Conservation (phyloP, 2,113 vertebrate species). For the Dicerorhinus sumatrensis region DNA sequence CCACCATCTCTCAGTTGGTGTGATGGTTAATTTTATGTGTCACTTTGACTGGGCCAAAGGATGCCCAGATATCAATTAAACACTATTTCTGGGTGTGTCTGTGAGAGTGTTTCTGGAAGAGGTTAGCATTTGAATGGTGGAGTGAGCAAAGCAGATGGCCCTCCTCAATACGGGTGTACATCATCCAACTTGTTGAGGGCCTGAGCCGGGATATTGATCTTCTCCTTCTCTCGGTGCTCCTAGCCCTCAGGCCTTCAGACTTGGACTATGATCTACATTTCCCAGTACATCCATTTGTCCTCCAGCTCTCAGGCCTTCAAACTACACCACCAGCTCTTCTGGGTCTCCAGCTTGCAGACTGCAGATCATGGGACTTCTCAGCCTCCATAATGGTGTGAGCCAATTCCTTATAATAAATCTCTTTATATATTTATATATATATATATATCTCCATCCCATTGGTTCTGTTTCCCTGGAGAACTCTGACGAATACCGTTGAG, state of each 20-base stretch:
- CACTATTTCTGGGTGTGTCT: not conserved
- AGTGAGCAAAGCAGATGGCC: too few relatives aligned
- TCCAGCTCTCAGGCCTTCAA: not conserved
- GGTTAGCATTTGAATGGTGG: not conserved
- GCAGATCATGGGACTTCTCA: too few relatives aligned
- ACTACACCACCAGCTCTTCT: not conserved
- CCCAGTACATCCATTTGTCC: not conserved
- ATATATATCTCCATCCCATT: too few relatives aligned
- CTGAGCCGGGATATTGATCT: not conserved
- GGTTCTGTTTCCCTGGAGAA: too few relatives aligned
- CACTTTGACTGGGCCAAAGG: not conserved
- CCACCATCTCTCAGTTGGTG: not conserved
- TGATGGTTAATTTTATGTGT: not conserved
- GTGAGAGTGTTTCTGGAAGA: not conserved
- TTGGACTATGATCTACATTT: not conserved
- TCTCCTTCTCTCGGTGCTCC: not conserved
- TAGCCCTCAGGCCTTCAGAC: not conserved
- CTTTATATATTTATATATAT: too few relatives aligned
- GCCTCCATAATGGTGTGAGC: too few relatives aligned
- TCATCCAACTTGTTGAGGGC: not conserved
- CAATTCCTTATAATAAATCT: too few relatives aligned
- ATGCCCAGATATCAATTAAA: not conserved
- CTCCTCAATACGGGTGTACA: too few relatives aligned
- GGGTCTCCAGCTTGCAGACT: too few relatives aligned
- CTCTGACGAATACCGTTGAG: too few relatives aligned